Conservation (phyloP, 2,113 vertebrate genomes). For the Phylloscopus trochiloides region DNA sequence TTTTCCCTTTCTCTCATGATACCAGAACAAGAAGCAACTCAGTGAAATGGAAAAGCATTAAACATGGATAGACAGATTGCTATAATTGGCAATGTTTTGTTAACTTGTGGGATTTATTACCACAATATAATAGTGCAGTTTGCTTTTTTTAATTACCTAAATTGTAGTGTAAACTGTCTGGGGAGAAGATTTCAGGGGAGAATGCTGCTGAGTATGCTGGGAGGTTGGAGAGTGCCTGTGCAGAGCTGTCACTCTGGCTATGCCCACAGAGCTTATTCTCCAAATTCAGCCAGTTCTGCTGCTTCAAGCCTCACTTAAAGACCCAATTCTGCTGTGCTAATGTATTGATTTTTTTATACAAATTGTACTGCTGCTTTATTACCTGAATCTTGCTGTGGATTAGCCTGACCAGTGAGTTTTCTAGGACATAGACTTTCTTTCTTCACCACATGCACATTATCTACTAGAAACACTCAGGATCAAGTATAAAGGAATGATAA, state of each 20-base stretch:
- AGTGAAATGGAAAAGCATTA: neutral
- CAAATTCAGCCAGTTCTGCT: neutral
- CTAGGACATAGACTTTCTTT: neutral
- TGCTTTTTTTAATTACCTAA: neutral
- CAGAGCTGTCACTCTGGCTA: neutral
- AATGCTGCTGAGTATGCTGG: neutral
- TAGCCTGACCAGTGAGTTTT: neutral
- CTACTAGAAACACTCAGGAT: neutral
- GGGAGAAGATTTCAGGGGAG: neutral
- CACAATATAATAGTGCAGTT: neutral
- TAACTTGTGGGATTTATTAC: slow-evolving; percentile 11
- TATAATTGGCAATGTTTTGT: slow-evolving; percentile 50
- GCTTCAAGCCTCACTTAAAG: neutral
- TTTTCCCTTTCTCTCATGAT: neutral
- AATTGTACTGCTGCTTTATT: neutral
- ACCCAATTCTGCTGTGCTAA: neutral
- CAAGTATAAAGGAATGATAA: neutral
- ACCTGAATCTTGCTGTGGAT: neutral
- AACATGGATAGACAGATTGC: neutral
- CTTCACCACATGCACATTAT: neutral
- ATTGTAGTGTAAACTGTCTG: neutral
- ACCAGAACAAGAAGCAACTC: neutral
- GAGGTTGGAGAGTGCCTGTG: neutral
- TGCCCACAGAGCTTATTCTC: neutral
- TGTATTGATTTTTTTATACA: neutral